phyloP scores from a whole-genome alignment of 2,797 vertebrate species.

The Gobionotothen gibberifrons region DNA sequence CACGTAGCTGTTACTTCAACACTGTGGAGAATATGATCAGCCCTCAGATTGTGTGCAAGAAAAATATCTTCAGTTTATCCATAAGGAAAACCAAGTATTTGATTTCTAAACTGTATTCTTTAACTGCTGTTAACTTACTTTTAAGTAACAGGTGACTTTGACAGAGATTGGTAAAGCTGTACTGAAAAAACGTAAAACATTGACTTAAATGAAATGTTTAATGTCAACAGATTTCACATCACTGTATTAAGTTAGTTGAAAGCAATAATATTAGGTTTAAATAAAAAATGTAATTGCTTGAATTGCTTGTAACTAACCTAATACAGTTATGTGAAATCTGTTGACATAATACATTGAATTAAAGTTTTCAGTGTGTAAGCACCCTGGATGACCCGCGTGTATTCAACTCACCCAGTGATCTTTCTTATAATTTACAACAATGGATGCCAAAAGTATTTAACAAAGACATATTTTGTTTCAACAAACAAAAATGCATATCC shows the following conservation, averaged over 20 bases:
- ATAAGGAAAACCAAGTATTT: neutral
- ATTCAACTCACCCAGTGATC: constrained; percentile 24
- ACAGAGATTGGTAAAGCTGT: constrained; percentile 2
- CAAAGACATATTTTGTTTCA: too few relatives aligned
- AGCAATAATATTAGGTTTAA: too few relatives aligned
- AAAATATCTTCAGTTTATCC: neutral
- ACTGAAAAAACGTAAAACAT: too few relatives aligned
- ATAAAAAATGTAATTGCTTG: too few relatives aligned
- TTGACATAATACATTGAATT: too few relatives aligned
- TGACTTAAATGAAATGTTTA: too few relatives aligned
- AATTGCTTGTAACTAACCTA: too few relatives aligned
- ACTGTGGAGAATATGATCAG: neutral
- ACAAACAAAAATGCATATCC: too few relatives aligned
- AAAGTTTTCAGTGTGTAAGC: neutral
- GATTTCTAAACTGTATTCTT: neutral
- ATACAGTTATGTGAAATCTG: too few relatives aligned
- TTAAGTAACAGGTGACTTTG: neutral
- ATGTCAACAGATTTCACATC: too few relatives aligned
- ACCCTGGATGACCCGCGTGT: constrained; percentile 12
- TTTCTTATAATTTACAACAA: neutral
- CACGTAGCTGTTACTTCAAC: neutral
- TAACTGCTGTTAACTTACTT: neutral
- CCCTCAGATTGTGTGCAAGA: neutral
- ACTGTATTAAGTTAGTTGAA: too few relatives aligned
- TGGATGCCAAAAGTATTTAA: too few relatives aligned